phyloP scores from a whole-genome alignment of 2,113 vertebrate species.

The Myiagra hebetior region DNA sequence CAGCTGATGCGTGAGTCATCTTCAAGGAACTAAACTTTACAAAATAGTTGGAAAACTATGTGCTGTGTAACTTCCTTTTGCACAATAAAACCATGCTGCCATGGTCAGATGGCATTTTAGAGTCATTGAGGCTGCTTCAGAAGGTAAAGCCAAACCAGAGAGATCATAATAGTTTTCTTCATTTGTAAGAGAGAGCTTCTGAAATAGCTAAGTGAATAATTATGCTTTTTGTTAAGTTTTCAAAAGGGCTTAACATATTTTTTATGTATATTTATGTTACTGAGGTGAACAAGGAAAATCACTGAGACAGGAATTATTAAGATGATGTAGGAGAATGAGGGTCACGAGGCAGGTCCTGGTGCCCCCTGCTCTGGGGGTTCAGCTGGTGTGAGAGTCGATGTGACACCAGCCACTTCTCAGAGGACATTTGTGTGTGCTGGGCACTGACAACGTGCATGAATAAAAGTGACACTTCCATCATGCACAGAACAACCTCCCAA shows the following conservation, averaged over 20 bases:
- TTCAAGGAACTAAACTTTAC: neutral
- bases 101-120: neutral
- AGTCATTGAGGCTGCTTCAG: neutral
- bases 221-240: neutral
- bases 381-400: rapidly evolving
- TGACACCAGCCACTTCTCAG: neutral
- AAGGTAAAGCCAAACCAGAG: neutral
- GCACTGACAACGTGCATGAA: neutral
- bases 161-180: neutral
- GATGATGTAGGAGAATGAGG: neutral
- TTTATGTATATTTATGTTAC: neutral
- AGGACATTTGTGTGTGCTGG: neutral
- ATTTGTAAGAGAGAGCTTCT: neutral
- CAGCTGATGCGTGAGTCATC: neutral
- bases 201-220: neutral
- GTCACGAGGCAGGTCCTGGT: neutral
- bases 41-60: neutral
- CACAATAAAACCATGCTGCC: neutral
- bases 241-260: neutral
- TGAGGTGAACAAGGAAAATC: conserved; percentile 5
- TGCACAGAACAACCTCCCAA: neutral
- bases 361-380: neutral
- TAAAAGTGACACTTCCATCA: neutral
- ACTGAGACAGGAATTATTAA: neutral
- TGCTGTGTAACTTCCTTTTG: neutral